Evolutionary conservation across 2,113 vertebrate species (phyloP).

Genomic region (Nesoenas mayeri): DNA sequence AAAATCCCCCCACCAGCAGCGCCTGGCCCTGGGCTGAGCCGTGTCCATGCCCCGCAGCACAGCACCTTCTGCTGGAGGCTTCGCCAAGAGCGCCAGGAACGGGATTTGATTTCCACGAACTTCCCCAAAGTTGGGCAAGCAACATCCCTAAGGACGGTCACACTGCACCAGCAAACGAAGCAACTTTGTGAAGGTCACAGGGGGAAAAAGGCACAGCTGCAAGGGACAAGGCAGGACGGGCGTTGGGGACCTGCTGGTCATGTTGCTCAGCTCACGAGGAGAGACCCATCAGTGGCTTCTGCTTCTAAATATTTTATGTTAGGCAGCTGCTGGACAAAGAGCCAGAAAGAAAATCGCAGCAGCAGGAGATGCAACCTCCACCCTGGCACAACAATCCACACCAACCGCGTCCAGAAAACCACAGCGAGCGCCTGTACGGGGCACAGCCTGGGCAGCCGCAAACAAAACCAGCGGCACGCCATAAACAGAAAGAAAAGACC

Average conservation of each 20-base stretch:
- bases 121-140: not conserved
- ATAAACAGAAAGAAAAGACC: not conserved
- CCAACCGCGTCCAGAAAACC: not conserved
- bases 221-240: not conserved
- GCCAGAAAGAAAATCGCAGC: not conserved
- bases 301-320: not conserved
- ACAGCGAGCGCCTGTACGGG: rapidly evolving
- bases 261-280: not conserved
- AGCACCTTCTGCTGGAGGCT: not conserved
- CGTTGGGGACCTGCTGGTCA: not conserved
- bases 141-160: not conserved
- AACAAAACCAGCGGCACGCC: not conserved
- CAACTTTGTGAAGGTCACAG: rapidly evolving
- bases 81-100: not conserved
- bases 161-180: not conserved
- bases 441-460: not conserved
- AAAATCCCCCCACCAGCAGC: rapidly evolving
- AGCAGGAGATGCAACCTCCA: not conserved
- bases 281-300: not conserved
- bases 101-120: not conserved
- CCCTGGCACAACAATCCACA: not conserved
- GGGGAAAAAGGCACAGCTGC: not conserved
- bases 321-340: not conserved
- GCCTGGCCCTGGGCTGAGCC: rapidly evolving
- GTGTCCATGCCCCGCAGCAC: rapidly evolving